Conservation (phyloP, 2,797 vertebrate species). For the Takifugu ocellatus region DNA sequence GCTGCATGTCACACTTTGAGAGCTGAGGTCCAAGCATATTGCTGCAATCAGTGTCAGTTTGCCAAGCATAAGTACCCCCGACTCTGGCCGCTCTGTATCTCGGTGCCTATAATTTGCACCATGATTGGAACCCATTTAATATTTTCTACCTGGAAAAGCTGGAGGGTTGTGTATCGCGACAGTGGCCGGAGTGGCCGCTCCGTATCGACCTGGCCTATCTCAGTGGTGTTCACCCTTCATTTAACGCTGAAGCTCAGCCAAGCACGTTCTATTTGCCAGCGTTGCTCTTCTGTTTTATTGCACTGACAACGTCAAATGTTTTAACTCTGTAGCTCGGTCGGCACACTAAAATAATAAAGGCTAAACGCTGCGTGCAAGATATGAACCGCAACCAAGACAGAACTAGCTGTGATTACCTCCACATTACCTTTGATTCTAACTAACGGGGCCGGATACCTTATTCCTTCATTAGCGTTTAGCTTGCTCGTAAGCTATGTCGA, state of each 20-base stretch:
- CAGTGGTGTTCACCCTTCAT: conserved; percentile 25
- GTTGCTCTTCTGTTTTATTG: not conserved
- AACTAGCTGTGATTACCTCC: no score
- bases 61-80: no score
- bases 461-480: no score
- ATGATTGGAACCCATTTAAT: not conserved
- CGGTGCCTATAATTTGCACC: no score
- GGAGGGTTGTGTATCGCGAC: not conserved
- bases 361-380: no score
- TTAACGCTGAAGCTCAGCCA: conserved; percentile 26
- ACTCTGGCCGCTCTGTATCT: not conserved
- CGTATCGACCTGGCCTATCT: not conserved
- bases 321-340: not conserved
- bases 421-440: no score
- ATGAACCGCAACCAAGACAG: no score
- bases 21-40: conserved; percentile 8
- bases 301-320: not conserved
- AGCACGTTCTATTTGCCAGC: not conserved
- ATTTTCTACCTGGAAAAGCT: not conserved
- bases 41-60: conserved; percentile 6
- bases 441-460: no score
- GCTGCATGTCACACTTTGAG: conserved; percentile 2
- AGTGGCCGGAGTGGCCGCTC: not conserved
- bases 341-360: no score
- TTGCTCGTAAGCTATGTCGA: no score